Base-by-base conservation (phyloP, 2,888 invertebrate genomes). In the Sesia bembeciformis region DNA sequence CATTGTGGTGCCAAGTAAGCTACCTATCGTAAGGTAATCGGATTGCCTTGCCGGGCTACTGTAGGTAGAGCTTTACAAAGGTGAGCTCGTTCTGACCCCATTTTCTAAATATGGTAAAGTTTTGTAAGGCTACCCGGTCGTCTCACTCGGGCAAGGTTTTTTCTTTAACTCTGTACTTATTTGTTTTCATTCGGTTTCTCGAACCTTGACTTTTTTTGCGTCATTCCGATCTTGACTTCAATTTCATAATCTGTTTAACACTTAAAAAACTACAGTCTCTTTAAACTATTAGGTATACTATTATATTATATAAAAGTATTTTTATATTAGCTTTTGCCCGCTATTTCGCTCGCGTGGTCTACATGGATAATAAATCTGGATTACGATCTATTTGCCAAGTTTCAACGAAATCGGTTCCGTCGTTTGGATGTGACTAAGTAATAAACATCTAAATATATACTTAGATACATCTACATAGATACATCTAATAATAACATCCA, bases 41-140 rank as follows among this genome's bases (percentile, higher is more conserved):
- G 73, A 70, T 79, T 77, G 76, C 76, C 78, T 81, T 76, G 74
- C 70, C 63, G 62, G 67, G 66, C 67, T 62, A 63, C 66, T 66
- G 64, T 54, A 57, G 59, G 55, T 54, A 60, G 68, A 68, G 50
- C 71, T 74, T 72, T 74, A 70, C 70, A 81, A 76, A 80, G 72
- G 77, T 74, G 68, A 78, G 70, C 70, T 70, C 70, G 70, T 63
- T 67, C 68, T 81, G 84, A 80, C 87, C 86, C 74, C 79, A 69
- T 81, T 87, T 72, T 68, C 83, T 78, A 79, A 79, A 84, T 87
- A 86, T 83, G 86, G 86, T 68, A 70, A 79, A 76, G 70, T 78
- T 79, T 83, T 76, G 74, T 79, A 81, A 82, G 78, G 77, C 68
- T 70, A 70, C 69, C 74, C 38, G 5, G 38, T 7, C 23, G 39